Evolutionary conservation across 2,113 vertebrate genomes (phyloP).

Genomic region (Epinephelus lanceolatus): DNA sequence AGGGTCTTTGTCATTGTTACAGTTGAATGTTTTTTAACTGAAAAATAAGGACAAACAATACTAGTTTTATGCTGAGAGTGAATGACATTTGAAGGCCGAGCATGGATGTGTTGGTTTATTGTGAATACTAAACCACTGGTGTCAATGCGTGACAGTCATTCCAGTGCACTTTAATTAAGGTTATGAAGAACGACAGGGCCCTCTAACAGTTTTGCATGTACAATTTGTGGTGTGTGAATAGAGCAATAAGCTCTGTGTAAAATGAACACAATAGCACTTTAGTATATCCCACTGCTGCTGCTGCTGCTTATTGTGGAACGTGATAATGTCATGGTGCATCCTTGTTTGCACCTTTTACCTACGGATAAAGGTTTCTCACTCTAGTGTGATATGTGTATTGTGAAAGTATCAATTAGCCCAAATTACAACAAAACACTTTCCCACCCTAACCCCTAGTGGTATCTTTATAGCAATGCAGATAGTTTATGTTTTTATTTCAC

Average conservation of each 20-base stretch:
- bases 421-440: not conserved
- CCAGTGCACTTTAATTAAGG: slow-evolving; percentile 28
- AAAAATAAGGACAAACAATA: slow-evolving; percentile 42
- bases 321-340: not conserved
- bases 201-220: not conserved
- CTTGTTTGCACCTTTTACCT: not conserved
- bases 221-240: not conserved
- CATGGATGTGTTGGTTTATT: slow-evolving; percentile 16
- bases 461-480: not conserved
- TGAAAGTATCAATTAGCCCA: not conserved
- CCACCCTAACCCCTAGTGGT: not conserved
- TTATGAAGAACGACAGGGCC: not conserved
- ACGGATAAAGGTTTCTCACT: not conserved
- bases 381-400: not conserved
- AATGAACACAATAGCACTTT: not conserved
- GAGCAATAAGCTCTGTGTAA: not conserved
- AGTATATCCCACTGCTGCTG: not conserved
- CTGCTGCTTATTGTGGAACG: not conserved
- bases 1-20: not conserved
- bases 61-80: slow-evolving; percentile 24
- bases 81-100: slow-evolving; percentile 27
- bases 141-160: slow-evolving; percentile 1
- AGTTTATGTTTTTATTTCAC: not conserved
- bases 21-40: slow-evolving; percentile 18
- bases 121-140: slow-evolving; percentile 12